Base-by-base conservation (phyloP, 2,113 vertebrate species). In the Plectropomus leopardus region DNA sequence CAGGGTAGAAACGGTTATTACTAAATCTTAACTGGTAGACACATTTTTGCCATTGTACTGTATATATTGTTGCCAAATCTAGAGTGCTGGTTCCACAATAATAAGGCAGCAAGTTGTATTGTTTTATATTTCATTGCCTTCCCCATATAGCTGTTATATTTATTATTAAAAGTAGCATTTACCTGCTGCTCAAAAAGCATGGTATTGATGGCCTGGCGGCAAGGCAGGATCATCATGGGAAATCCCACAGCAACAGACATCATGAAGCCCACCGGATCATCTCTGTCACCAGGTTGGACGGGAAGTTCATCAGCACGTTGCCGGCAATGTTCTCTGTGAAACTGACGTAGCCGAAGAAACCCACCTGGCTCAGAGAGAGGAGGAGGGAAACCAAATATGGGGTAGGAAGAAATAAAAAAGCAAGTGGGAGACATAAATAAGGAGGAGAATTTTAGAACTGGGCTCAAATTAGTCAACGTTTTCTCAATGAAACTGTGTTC, bases 151-250 rank as follows among this genome's bases (percentile, higher is more conserved):
- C n/a, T n/a, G n/a, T n/a, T n/a, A n/a, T n/a, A n/a, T n/a, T 59
- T 55, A 53, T 4, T 14, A 30, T 17, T 28, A 26, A 4, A 6
- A 59, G 10, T 60, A 42, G 16, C 28, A 21, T 92, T 91, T 76
- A 99, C 98, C 97, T 99, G 98, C 94, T 98, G 98, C 91, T 99
- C 98, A 51, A 99, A 99, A 16, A 99, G 95, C 90, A 99, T 96
- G 5, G 98, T 99, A 95, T 97, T 99, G 78, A 99, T 91, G 3
- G 98, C 98, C 95, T 99, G 98, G 19, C 98, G 94, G 90, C 98
- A 99, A 0, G 98, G 98, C 61, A 99, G 92, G 81, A 99, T 99
- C 98, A 99, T 99, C 98, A 99, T 98, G 0, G 98, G 98, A 77
- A 99, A 99, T 5, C 98, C 97, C 54, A 99, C 96, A 0, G 98